Evolutionary conservation across 2,113 vertebrate species (phyloP), one percentile per base, ranked within the genome.

Genomic region (Phylloscopus trochilus): DNA sequence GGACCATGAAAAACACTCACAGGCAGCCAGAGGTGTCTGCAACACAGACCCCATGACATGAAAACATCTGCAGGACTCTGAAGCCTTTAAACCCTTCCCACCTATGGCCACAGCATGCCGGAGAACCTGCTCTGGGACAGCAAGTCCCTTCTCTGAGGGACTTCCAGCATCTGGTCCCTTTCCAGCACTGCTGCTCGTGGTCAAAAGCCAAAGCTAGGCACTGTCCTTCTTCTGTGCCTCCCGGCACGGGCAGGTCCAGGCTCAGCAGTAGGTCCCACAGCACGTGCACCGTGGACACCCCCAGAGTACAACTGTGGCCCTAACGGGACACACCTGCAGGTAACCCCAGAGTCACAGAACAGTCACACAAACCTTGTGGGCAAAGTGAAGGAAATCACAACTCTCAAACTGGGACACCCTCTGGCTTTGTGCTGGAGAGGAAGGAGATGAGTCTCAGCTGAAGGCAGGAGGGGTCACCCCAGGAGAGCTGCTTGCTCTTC

Each of bases 241-340:
- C 24, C 56, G 23, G 51, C 35, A 4, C 0, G 0, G 46, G 39
- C 58, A 49, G 2, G 14, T 15, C 18, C 6, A 11, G 26, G 47
- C 12, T 62, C 47, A 15, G 8, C 66, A 64, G 63, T 2, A 51
- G 17, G 30, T n/a, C 26, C 44, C 58, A 23, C 11, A 21, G 64
- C 52, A 67, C 1, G 6, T 14, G 11, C 19, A 11, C 66, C 13
- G 77, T 33, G 62, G 7, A 37, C 70, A 51, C 21, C 52, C 53
- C 14, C 6, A 14, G 27, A 22, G 46, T 3, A 41, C 56, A 26
- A 13, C 6, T 16, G 10, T 0, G 2, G 46, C 58, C 46, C 51
- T 24, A 33, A 16, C 0, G 1, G 1, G 59, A 39, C 44, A 11
- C 3, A 44, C 18, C 49, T 28, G 46, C 10, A 51, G 0, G 1